Evolutionary conservation across 1,140 invertebrate genomes (phyloP), one percentile per base, ranked within the genome.

Genomic region (Rhyacophila brunnea): DNA sequence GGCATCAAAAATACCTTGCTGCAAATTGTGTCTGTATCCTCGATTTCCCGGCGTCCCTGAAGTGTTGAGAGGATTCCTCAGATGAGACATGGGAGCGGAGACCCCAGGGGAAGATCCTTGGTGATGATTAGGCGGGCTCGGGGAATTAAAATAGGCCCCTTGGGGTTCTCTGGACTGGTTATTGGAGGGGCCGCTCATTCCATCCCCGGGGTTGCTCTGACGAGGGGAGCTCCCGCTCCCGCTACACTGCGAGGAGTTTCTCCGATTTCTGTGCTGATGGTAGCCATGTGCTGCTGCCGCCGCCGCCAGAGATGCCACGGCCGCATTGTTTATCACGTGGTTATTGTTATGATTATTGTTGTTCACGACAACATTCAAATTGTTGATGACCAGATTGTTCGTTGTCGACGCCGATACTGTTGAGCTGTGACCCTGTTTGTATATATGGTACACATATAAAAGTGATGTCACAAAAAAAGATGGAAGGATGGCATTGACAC

Each of bases 281-380:
- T 68, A 74, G 36, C 77, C 74, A 20, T 61, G 59, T 1, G 76
- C 76, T 3, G 77, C 76, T 0, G 77, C 77, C 5, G 74, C 77
- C 1, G 76, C 74, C 0, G 77, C 77, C 18, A 79, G 65, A 1
- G 74, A 74, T 4, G 76, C 77, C 0, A 78, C 77, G 20, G 74
- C 72, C 35, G 77, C 72, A 67, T 78, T 78, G 66, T 79, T 79
- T 54, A 79, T 74, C 6, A 79, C 77, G 52, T 78, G 78, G 61
- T 79, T 78, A 67, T 79, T 79, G 66, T 79, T 79, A 64, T 79
- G 77, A 63, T 79, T 79, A 68, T 79, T 79, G 72, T 79, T 79
- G 68, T 79, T 79, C 11, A 79, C 77, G 42, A 79, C 77, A 61
- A 79, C 77, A 61, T 78, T 78, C 28, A 79, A 66, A 53, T 75